Base-by-base conservation (phyloP, 2,797 vertebrate species). In the Heliangelus exortis region DNA sequence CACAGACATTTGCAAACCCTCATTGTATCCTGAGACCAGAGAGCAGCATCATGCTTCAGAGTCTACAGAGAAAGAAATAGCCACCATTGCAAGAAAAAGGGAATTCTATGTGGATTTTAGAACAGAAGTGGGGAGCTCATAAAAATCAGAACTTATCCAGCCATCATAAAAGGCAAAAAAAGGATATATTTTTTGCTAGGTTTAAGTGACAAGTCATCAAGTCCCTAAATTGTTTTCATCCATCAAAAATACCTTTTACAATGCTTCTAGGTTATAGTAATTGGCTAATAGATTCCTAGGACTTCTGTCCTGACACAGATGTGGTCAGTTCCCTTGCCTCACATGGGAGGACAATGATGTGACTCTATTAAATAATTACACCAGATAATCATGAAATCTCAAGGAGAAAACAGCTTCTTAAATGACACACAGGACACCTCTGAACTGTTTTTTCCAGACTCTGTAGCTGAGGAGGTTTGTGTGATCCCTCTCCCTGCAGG, bases 331-430 rank as follows among this genome's bases (percentile, higher is more conserved):
- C 43, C 96, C 92, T 80, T 9, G 76, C 83, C 94, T 95, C 16
- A 0, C 1, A 6, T 76, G 17, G 33, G 89, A 92, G 92, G 93
- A 90, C 6, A 7, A 50, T 50, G 90, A 80, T 90, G 94, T 72
- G 93, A 89, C 96, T 97, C 96, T 96, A 86, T 97, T 97, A 97
- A 97, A 95, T 93, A 97, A 97, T 98, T 97, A 96, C 11, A 88
- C 23, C 36, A 54, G 48, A 78, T 97, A 97, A 97, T 97, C 63
- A n/a, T 34, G 41, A 91, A 1, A 62, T 77, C 97, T 97, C 94
- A 86, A 97, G 95, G 94, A 97, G 95, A 95, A 89, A 87, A 89
- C 89, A 92, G 59, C 83, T 78, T 86, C 94, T 96, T 93, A 62
- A 85, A 90, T 73, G 86, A 62, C 84, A 87, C n/a, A 10, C 6